Percentiles rank a stretch among this genome's conserved stretches.
These are phyloP conservation scores for Bubalus kerabau DNA, from an alignment of 2,113 vertebrate genomes.

Conservation along the genomic window DNA sequence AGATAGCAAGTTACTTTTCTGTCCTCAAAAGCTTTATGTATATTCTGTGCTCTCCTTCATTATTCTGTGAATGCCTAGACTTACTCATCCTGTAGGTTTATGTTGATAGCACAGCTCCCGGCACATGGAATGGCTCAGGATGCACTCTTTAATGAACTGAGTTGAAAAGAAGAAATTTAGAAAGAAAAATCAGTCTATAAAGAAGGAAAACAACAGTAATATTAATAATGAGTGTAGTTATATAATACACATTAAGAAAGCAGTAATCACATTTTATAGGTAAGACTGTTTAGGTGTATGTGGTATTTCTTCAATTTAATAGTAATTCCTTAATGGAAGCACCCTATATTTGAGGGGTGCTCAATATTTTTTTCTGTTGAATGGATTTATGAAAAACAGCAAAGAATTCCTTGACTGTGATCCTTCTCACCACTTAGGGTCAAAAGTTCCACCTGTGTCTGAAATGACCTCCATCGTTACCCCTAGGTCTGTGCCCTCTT, in stretches of 20 bases:
- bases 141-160: not conserved
- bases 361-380: not conserved
- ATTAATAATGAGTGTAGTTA: not conserved
- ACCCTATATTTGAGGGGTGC: not conserved
- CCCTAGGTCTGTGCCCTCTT: not conserved
- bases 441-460: not conserved
- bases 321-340: not conserved
- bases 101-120: accelerated
- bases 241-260: not conserved
- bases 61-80: too few species aligned
- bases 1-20: not conserved
- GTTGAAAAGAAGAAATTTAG: not conserved
- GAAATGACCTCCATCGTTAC: not conserved
- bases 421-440: not conserved
- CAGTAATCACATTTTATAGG: not conserved
- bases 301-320: not conserved
- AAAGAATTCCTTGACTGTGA: not conserved
- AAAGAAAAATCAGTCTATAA: not conserved
- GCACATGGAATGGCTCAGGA: not conserved
- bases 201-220: too few species aligned
- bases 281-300: not conserved
- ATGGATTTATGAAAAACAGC: not conserved
- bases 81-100: not conserved
- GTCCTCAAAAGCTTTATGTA: not conserved
- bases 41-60: not conserved